A percentile compares a stretch with the other conserved stretches of the same genome.
Evolutionary conservation across 2,888 invertebrate genomes (phyloP).

Genomic region (Hylaea fasciaria): DNA sequence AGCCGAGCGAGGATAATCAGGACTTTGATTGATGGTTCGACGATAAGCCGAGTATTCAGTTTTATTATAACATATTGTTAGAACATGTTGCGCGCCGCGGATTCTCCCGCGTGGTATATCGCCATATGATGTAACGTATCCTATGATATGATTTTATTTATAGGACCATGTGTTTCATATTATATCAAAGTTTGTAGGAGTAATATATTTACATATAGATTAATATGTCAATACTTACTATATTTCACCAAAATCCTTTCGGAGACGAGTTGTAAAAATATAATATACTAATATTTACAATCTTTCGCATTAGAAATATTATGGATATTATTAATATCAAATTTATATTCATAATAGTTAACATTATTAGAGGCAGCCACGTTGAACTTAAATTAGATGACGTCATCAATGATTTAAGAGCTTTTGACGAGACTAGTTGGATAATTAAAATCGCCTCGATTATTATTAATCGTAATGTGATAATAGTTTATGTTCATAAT

Average conservation of each 20-base stretch:
- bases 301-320: too few relatives aligned
- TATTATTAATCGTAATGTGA: slow-evolving; percentile 7
- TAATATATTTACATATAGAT: too few relatives aligned
- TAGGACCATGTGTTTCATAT: too few relatives aligned
- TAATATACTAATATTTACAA: too few relatives aligned
- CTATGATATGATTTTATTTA: too few relatives aligned
- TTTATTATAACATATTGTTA: neutral
- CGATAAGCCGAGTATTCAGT: slow-evolving; percentile 8
- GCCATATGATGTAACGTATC: too few relatives aligned
- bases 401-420: slow-evolving; percentile 22
- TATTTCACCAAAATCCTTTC: too few relatives aligned
- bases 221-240: too few relatives aligned
- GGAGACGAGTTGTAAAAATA: too few relatives aligned
- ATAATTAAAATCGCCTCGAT: slow-evolving; percentile 5
- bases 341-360: neutral
- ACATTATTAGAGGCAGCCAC: neutral
- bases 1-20: slow-evolving; percentile 29
- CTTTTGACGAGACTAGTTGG: slow-evolving; percentile 13
- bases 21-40: slow-evolving; percentile 33
- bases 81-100: neutral
- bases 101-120: neutral
- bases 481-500: too few relatives aligned
- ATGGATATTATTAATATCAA: too few relatives aligned
- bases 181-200: too few relatives aligned
- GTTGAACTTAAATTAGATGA: slow-evolving; percentile 3